Evolutionary conservation across 2,113 vertebrate genomes (phyloP).

Genomic region (Proterorhinus semilunaris): DNA sequence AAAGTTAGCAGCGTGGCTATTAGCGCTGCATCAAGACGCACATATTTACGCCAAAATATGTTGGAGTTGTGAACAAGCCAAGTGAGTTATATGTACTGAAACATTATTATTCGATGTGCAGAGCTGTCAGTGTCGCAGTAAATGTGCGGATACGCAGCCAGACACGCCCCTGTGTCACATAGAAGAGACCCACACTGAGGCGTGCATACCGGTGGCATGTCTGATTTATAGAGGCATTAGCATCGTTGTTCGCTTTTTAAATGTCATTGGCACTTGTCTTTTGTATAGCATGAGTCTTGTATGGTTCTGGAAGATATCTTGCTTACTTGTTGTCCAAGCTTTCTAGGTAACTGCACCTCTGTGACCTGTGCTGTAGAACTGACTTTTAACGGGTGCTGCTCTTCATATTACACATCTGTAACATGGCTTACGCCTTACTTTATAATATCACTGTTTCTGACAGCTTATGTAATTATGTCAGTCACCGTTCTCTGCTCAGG

Average conservation of each 20-base stretch:
- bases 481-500: too few relatives aligned
- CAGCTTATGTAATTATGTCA: background rate
- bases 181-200: conserved; percentile 10
- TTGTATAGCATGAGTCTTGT: background rate
- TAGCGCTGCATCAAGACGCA: conserved; percentile 15
- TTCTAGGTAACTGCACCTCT: conserved; percentile 40
- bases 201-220: conserved; percentile 8
- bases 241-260: background rate
- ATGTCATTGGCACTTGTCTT: background rate
- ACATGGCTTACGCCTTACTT: background rate
- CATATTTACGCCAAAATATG: background rate
- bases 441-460: background rate
- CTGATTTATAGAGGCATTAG: background rate
- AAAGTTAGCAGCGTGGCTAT: conserved; percentile 62
- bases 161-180: conserved; percentile 59
- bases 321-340: background rate
- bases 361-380: conserved; percentile 35
- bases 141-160: background rate
- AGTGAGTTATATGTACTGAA: background rate
- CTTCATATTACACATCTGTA: background rate
- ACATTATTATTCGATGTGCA: background rate
- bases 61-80: background rate
- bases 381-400: conserved; percentile 54
- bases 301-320: background rate
- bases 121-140: background rate